Evolutionary conservation across 2,113 vertebrate species (phyloP), one percentile per base, ranked within the genome.

Genomic region (Madoqua kirkii): DNA sequence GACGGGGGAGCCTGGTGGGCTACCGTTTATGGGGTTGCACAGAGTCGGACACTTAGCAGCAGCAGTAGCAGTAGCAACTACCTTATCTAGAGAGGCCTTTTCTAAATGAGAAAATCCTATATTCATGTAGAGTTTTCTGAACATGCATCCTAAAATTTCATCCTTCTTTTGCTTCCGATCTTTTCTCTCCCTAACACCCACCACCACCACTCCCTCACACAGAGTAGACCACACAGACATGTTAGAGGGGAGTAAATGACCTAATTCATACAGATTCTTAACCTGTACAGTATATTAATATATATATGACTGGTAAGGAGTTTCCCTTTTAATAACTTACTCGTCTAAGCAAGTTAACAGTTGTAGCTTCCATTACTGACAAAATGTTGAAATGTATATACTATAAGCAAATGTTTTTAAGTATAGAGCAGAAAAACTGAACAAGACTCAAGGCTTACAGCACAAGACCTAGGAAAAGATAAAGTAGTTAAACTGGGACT

Each of bases 301-400:
- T 36, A 88, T 59, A 50, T 79, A 25, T 76, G 21, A 29, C 7
- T 83, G 45, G 9, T 88, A 90, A 59, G 31, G 84, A 88, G 67
- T 95, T 97, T 96, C 17, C 79, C 57, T 97, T 96, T 97, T 96
- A 97, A 82, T 64, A 92, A 97, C 48, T 91, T 90, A 97, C 5
- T 95, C 91, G n/a, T 97, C 91, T 91, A 98, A 98, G 89, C 84
- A 97, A 95, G 55, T 97, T 98, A 93, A 89, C n/a, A 94, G 92
- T 98, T 98, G 81, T 82, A 98, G 96, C 91, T 98, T 98, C 96
- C 93, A 29, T 98, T 98, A 98, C 96, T 98, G 97, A 98, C 97
- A 98, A 98, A 98, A 97, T 96, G 94, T 97, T 98, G 98, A 97
- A 97, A 93, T 97, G 97, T 98, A 97, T 97, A 94, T 54, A 95